phyloP scores from a whole-genome alignment of 1,140 invertebrate species.

The Ips typographus region DNA sequence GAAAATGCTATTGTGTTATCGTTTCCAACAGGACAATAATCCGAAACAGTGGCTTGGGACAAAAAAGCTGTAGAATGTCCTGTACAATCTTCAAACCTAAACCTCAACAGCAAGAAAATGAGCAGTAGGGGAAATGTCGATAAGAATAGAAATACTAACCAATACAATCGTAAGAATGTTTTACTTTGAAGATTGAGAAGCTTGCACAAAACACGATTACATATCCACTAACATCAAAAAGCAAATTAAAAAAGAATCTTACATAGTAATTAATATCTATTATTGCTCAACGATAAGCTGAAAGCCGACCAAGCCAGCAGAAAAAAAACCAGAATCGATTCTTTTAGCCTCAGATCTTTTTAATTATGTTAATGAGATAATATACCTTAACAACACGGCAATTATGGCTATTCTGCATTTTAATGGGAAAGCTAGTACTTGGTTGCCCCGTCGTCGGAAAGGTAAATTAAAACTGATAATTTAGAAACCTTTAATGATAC shows the following conservation, averaged over 20 bases:
- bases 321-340: background rate
- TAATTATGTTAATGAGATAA: constrained; percentile 4
- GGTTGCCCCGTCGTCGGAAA: background rate
- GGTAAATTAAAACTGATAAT: constrained; percentile 1
- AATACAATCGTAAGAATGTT: background rate
- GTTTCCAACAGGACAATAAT: too few relatives aligned
- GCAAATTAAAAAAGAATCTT: background rate
- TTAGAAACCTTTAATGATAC: constrained; percentile 4
- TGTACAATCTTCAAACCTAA: too few relatives aligned
- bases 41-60: too few relatives aligned
- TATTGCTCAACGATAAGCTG: background rate
- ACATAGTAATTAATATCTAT: background rate
- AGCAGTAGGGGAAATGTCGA: too few relatives aligned
- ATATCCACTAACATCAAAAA: background rate
- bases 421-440: background rate
- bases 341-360: background rate
- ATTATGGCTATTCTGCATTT: constrained; percentile 4
- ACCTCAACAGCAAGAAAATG: too few relatives aligned
- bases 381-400: background rate
- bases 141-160: too few relatives aligned
- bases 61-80: too few relatives aligned
- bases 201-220: background rate
- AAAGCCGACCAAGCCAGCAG: background rate
- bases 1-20: too few relatives aligned
- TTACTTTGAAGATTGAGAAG: background rate